Base-by-base conservation (phyloP, 1,140 invertebrate genomes). In the Drosophila saltans region DNA sequence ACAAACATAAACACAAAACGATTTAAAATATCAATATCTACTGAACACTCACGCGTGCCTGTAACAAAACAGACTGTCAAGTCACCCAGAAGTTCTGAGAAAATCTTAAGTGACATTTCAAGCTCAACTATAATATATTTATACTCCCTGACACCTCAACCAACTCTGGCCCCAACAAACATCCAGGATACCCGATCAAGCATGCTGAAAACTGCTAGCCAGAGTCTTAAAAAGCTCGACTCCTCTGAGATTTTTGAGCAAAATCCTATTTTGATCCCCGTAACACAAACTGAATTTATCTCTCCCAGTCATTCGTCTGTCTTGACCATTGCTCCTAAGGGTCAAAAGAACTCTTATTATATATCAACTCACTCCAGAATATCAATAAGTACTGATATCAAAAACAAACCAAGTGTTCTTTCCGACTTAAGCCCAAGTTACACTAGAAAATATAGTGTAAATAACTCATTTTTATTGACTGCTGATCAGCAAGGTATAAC, bases 151-250 rank as follows among this genome's bases (percentile, higher is more conserved):
- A 10, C 16, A n/a, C 45, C 48, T 39, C 24, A 24, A 1, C 45
- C 45, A 33, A 28, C 24, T 16, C 16, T 16, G 16, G 11, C 36
- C 40, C n/a, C 28, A 16, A 65, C 63, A 36, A 45, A 21, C 30
- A 65, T 52, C 4, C n/a, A 36, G 9, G 21, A 4, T 24, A 65
- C 9, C 16, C 45, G 30, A 6, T 45, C 45, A 28, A 36, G 30
- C 39, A 52, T 11, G 8, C 11, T 48, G 2, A 48, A 48, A 1
- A 64, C 43, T 11, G 24, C 7, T 3, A 52, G 11, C 1, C 10
- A 64, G n/a, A 21, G 7, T 21, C 2, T 43, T 39, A 39, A 43
- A n/a, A 62, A 62, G 11, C 60, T 62, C 1, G 60, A 62, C n/a
- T 24, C 60, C 60, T 62, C 60, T 5, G 60, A 62, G 40, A 2